Evolutionary conservation across 2,888 invertebrate genomes (phyloP), one percentile per base, ranked within the genome.

Genomic region (Bellardia bayeri): DNA sequence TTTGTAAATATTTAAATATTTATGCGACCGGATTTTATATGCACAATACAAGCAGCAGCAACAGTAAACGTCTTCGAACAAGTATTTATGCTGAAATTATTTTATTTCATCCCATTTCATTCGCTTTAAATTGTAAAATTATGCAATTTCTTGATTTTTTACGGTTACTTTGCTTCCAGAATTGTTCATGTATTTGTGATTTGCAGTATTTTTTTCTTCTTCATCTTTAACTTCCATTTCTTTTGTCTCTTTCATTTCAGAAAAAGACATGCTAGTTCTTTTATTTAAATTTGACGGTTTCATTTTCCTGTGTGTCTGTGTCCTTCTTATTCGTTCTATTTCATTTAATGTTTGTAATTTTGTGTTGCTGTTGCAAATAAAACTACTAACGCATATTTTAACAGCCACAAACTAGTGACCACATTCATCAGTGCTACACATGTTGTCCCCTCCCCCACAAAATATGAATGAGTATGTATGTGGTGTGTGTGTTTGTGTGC

Each of bases 321-420:
- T 74, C 33, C 58, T 75, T 58, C 5, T 64, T 54, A 8, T 6
- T 6, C 14, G 2, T 33, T 45, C 3, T 68, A 40, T 69, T 58
- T 61, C 40, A 74, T 66, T 45, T 66, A 58, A 45, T 51, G 33
- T 54, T 64, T 78, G 63, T 23, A 69, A 40, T 58, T 58, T 16
- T 69, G 42, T 82, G 71, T 78, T 71, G 40, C 16, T 75, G 13
- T 30, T 66, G 13, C 9, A 68, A 80, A 80, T 68, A n/a, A 78
- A 78, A 78, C 83, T 66, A 84, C 78, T 72, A 81, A 87, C 76
- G 87, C 81, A 87, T 80, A 80, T 80, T 80, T 87, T 64, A 51
- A 82, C 51, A 87, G 69, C 75, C 86, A 75, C 80, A 83, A 87
- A 37, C 58, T 75, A 78, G 58, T 84, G 84, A 74, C 87, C 87